A percentile compares a stretch with the other conserved stretches of the same genome.
Conservation (phyloP, 92 coral and sea anemone species). For the Zoanthus sociatus region DNA sequence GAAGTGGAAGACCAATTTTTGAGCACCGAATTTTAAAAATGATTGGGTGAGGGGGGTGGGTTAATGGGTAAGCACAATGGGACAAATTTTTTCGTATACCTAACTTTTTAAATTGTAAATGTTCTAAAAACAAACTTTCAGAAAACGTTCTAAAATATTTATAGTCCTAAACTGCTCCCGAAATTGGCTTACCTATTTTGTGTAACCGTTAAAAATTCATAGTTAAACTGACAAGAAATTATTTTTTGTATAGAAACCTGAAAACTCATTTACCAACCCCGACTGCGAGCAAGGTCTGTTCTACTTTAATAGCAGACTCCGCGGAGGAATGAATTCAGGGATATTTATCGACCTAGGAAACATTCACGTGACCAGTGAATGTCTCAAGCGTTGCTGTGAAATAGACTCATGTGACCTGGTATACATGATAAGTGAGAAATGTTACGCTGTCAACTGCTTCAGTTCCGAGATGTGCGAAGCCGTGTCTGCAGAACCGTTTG, state of each 20-base stretch:
- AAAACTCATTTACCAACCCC: slow-evolving; percentile 55
- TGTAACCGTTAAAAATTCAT: too few species aligned
- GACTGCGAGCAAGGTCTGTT: slow-evolving; percentile 87
- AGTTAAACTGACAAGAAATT: not conserved
- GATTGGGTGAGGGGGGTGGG: too few species aligned
- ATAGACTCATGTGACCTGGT: slow-evolving; percentile 89
- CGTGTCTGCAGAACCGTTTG: slow-evolving; percentile 69
- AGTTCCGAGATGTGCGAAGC: slow-evolving; percentile 83
- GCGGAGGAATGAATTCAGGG: slow-evolving; percentile 95
- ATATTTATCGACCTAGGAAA: slow-evolving; percentile 82
- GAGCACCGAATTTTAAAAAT: too few species aligned
- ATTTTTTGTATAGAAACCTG: slow-evolving; percentile 43
- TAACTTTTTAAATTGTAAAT: too few species aligned
- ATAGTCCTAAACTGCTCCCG: too few species aligned
- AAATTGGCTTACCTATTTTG: too few species aligned
- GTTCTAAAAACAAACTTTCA: too few species aligned
- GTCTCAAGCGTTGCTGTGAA: slow-evolving; percentile 90
- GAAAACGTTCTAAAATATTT: too few species aligned
- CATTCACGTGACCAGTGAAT: slow-evolving; percentile 70
- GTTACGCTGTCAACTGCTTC: slow-evolving; percentile 92
- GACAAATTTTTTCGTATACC: too few species aligned
- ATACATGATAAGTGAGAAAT: slow-evolving; percentile 69
- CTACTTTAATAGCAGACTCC: slow-evolving; percentile 79
- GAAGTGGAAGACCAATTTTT: too few species aligned
- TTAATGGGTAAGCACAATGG: too few species aligned